Percentiles rank a stretch among this genome's conserved stretches.
These are phyloP conservation scores for Nomada fabriciana DNA, from an alignment of 2,888 invertebrate species.

Conservation along the genomic window DNA sequence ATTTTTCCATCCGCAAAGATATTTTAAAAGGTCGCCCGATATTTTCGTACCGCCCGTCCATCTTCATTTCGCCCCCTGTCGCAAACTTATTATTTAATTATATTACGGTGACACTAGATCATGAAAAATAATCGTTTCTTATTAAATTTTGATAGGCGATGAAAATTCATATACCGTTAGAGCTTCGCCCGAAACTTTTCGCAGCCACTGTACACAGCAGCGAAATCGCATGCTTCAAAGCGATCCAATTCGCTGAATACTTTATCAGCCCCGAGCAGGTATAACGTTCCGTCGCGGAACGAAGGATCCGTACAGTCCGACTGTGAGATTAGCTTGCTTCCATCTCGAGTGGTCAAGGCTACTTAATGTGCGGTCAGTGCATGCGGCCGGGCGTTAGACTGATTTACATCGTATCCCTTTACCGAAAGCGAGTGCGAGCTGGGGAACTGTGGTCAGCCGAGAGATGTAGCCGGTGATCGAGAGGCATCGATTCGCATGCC, in stretches of 20 bases:
- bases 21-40: not conserved
- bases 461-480: conserved; percentile 76
- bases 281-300: conserved; percentile 8
- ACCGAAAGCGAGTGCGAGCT: conserved; percentile 67
- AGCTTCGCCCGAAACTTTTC: too few relatives aligned
- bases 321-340: conserved; percentile 64
- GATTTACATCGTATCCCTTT: conserved; percentile 83
- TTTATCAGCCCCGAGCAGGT: conserved; percentile 15
- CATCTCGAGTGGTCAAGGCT: conserved; percentile 76
- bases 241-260: not conserved
- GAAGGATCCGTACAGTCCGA: conserved; percentile 42
- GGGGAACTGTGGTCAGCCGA: conserved; percentile 80
- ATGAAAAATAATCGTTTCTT: too few relatives aligned
- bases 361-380: conserved; percentile 83
- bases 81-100: too few relatives aligned
- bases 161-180: too few relatives aligned
- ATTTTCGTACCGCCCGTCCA: too few relatives aligned
- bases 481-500: conserved; percentile 52
- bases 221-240: not conserved
- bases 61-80: too few relatives aligned
- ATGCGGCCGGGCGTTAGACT: conserved; percentile 82
- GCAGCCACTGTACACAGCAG: too few relatives aligned
- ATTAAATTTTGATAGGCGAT: too few relatives aligned
- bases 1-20: not conserved
- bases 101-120: too few relatives aligned